Percentiles rank a stretch among this genome's conserved stretches.
These are phyloP conservation scores for Elmis aenea DNA, from an alignment of 2,888 invertebrate species.

Conservation along the genomic window DNA sequence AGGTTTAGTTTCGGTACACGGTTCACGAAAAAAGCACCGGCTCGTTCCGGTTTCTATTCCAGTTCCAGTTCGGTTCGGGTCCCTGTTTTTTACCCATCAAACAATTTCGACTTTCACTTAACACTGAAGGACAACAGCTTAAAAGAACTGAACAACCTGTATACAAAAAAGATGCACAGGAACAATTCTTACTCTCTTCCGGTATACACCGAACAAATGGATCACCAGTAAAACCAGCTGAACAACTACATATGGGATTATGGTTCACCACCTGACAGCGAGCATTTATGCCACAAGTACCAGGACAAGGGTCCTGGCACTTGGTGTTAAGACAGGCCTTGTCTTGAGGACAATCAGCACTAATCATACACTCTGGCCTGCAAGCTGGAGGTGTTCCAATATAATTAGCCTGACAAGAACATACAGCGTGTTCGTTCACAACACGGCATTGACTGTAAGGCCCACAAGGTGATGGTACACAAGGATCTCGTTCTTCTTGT, in stretches of 20 bases:
- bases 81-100: too few species aligned
- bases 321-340: constrained; percentile 68
- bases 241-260: constrained; percentile 76
- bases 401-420: constrained; percentile 71
- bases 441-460: constrained; percentile 71
- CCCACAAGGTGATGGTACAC: constrained; percentile 71
- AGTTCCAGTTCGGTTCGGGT: too few species aligned
- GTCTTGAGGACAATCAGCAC: constrained; percentile 70
- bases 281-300: constrained; percentile 70
- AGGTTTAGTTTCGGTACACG: too few species aligned
- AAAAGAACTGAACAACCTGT: too few species aligned
- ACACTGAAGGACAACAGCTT: too few species aligned
- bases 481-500: constrained; percentile 55
- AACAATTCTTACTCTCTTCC: constrained; percentile 50
- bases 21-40: too few species aligned
- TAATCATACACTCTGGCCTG: constrained; percentile 71
- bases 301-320: constrained; percentile 72
- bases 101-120: too few species aligned
- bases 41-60: too few species aligned
- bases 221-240: constrained; percentile 62
- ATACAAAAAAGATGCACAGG: too few species aligned
- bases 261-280: constrained; percentile 71
- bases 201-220: constrained; percentile 57
- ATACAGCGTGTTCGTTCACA: constrained; percentile 68
- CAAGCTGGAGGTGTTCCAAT: constrained; percentile 73